Conservation (phyloP, 2,888 invertebrate species). For the Plemyria rubiginata region DNA sequence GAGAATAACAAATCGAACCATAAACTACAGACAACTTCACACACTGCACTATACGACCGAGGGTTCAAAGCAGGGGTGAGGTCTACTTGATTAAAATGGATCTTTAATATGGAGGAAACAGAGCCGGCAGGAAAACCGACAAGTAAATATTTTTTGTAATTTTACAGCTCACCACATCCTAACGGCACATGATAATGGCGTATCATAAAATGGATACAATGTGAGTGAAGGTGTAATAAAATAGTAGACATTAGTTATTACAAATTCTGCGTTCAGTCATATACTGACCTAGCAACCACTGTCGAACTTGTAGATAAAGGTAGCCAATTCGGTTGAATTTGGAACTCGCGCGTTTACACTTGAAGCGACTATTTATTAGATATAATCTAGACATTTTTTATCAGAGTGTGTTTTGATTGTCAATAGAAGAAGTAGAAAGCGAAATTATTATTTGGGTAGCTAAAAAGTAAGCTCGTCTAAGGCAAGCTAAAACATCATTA, state of each 20-base stretch:
- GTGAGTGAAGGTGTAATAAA: conserved; percentile 29
- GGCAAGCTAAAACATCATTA: no score
- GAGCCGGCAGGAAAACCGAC: conserved; percentile 64
- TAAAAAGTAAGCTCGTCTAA: no score
- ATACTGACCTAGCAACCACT: background rate
- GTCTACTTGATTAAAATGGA: conserved; percentile 23
- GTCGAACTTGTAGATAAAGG: background rate
- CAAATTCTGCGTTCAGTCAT: background rate
- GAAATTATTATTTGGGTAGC: no score
- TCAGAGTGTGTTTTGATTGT: no score
- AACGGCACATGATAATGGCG: conserved; percentile 57
- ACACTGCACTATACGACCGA: conserved; percentile 17
- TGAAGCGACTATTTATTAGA: no score
- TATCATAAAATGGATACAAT: conserved; percentile 62
- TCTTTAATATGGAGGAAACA: conserved; percentile 26
- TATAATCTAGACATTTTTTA: no score
- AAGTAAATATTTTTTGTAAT: conserved; percentile 66
- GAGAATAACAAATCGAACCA: conserved; percentile 21
- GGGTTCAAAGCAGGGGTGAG: conserved; percentile 19
- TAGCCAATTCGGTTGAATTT: background rate
- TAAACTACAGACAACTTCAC: conserved; percentile 27
- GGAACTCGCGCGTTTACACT: no score
- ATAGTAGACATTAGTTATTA: conserved; percentile 3
- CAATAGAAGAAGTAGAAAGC: no score
- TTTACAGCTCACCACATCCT: conserved; percentile 72